Conservation (phyloP, 1,140 invertebrate species). For the Eulimnadia texana region DNA sequence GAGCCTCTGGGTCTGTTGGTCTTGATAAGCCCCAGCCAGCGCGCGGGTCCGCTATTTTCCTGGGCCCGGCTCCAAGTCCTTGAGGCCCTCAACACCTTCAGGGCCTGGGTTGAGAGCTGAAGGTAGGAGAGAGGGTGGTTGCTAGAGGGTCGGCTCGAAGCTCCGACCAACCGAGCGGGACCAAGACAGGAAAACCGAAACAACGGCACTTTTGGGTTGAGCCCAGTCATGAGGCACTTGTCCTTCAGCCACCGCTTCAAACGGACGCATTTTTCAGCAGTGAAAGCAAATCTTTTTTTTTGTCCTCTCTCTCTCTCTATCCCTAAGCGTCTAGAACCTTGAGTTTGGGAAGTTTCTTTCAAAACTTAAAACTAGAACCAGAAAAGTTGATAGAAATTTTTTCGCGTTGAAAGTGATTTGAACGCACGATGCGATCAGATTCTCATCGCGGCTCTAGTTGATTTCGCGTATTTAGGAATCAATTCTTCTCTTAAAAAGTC, state of each 20-base stretch:
- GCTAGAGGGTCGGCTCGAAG: background rate
- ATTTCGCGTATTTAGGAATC: too few relatives aligned
- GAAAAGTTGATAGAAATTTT: background rate
- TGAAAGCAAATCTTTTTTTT: background rate
- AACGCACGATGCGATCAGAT: background rate
- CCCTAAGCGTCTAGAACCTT: background rate
- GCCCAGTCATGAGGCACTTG: background rate
- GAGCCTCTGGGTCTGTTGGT: background rate
- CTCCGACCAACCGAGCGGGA: background rate
- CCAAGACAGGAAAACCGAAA: background rate
- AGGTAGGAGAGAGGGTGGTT: background rate
- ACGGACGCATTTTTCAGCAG: background rate
- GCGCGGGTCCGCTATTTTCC: background rate
- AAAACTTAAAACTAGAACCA: too few relatives aligned
- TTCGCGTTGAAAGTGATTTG: background rate
- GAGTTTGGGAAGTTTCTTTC: too few relatives aligned
- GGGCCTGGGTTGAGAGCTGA: background rate
- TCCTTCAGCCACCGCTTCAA: background rate
- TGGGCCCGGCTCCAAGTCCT: background rate
- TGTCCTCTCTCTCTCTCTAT: too few relatives aligned
- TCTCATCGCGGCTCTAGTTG: background rate
- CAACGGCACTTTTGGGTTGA: background rate
- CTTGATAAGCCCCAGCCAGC: too few relatives aligned
- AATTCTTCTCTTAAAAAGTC: background rate
- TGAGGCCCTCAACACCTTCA: too few relatives aligned